Evolutionary conservation across 2,797 vertebrate genomes (phyloP), one percentile per base, ranked within the genome.

Genomic region (Neosalanx taihuensis): DNA sequence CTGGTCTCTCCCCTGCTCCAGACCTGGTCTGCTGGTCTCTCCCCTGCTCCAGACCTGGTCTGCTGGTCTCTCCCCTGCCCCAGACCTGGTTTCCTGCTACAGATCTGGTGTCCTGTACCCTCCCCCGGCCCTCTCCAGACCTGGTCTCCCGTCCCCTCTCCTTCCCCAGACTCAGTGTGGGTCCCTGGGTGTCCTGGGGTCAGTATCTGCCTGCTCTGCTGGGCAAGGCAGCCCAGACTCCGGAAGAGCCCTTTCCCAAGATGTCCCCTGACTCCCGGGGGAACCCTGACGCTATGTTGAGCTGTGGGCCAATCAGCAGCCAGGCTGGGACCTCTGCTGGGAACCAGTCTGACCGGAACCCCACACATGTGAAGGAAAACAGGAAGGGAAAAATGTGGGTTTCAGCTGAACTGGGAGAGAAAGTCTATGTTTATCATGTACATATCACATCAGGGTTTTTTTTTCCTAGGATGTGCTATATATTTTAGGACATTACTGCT

Each of bases 221-320:
- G 77, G 71, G 86, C 82, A 86, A 78, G 86, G 79, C 83, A 90
- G 90, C 83, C 76, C 85, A 84, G 81, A 82, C 88, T 92, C 89
- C 86, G 88, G 92, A 92, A 92, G 92, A 88, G 82, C 79, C 84
- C 85, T 92, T 94, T 93, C 92, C 92, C 92, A 94, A 94, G 92
- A 91, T 92, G 88, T 91, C 83, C 85, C 89, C 90, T 91, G 31
- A 67, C 76, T 91, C 86, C 78, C 41, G 61, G 78, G 78, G 79
- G 86, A 90, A 88, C 90, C 89, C 82, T 83, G 88, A 89, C 90
- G 92, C 89, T 90, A 83, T 84, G 87, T 88, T 86, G 77, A 73
- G 76, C 76, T 78, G 79, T 87, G 83, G 80, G 84, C 72, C 72
- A 77, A 79, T 74, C 82, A 84, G 78, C 74, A 72, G 80, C 81